Percentiles rank a stretch among this genome's conserved stretches.
Conservation (phyloP, 2,113 vertebrate genomes). For the Rallus limicola region DNA sequence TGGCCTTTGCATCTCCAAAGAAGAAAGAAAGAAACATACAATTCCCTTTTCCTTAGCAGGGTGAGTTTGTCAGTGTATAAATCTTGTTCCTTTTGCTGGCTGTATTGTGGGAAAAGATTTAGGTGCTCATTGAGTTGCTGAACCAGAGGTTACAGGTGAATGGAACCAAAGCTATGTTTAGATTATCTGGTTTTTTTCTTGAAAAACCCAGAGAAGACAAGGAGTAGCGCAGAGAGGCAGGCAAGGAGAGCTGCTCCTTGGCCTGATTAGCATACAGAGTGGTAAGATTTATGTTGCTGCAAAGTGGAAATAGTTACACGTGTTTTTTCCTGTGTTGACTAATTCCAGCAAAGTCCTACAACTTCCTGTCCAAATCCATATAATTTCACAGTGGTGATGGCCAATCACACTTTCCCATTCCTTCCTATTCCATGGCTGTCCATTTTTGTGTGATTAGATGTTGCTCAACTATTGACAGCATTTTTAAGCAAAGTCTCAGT, state of each 20-base stretch:
- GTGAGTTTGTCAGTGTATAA: background rate
- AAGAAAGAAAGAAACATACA: background rate
- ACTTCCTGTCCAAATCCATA: background rate
- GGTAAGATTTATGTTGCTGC: background rate
- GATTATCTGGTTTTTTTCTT: background rate
- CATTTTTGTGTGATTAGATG: background rate
- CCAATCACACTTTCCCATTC: background rate
- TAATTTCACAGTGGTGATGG: background rate
- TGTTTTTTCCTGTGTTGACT: background rate
- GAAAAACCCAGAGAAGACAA: background rate
- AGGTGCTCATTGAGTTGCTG: background rate
- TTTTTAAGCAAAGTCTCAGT: background rate
- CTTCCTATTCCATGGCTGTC: background rate
- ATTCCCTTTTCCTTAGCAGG: background rate
- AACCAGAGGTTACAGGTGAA: background rate
- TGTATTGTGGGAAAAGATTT: background rate
- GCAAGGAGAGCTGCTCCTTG: background rate
- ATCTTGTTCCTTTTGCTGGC: background rate
- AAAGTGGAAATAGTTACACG: accelerated
- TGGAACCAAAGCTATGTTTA: background rate
- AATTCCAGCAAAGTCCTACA: background rate
- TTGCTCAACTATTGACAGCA: background rate
- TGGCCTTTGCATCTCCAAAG: background rate
- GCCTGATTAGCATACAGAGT: background rate
- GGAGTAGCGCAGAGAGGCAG: background rate